Conservation (phyloP, 1,140 invertebrate genomes). For the Lepidostoma basale region DNA sequence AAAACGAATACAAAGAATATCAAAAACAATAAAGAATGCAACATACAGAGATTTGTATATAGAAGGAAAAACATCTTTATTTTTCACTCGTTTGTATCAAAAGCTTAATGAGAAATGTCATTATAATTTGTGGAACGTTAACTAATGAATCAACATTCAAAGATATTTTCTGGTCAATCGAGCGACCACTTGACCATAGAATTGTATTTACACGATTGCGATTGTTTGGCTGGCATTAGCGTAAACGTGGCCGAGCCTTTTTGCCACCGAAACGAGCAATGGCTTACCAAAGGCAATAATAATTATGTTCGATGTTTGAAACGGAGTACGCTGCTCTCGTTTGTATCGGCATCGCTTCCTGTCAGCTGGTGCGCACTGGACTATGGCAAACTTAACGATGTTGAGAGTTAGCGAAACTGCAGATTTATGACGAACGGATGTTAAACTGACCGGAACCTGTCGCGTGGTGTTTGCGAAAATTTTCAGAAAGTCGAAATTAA, state of each 20-base stretch:
- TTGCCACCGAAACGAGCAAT: conserved; percentile 1
- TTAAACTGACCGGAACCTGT: not conserved
- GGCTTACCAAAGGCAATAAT: not conserved
- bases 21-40: too few species aligned
- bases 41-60: too few species aligned
- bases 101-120: too few species aligned
- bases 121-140: too few species aligned
- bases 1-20: too few species aligned
- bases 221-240: not conserved
- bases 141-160: too few species aligned
- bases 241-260: not conserved
- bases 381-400: not conserved
- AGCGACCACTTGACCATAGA: not conserved
- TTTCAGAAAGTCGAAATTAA: not conserved
- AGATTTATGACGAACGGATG: not conserved
- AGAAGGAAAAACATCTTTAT: too few species aligned
- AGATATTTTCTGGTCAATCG: not conserved
- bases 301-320: not conserved
- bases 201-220: not conserved
- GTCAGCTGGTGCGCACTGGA: conserved; percentile 11
- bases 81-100: too few species aligned
- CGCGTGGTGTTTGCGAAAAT: not conserved
- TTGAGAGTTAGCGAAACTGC: not conserved
- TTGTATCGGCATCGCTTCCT: conserved; percentile 8
- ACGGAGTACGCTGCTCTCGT: not conserved